Conservation (phyloP, 2,113 vertebrate genomes). For the Lampris incognitus region DNA sequence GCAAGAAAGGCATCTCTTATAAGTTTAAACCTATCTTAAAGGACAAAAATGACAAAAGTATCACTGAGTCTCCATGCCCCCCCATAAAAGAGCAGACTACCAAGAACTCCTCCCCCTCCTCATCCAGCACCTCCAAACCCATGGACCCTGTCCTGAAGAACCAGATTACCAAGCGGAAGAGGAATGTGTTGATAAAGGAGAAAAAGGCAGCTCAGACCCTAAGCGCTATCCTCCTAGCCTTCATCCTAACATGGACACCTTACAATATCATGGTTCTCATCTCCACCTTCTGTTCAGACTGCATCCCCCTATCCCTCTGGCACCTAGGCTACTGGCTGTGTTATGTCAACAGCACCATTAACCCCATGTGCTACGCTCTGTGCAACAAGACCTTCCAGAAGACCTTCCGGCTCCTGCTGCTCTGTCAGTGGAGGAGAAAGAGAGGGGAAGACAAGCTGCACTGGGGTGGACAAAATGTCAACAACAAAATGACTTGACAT, state of each 20-base stretch:
- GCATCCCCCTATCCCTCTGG: slow-evolving; percentile 94
- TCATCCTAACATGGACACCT: slow-evolving; percentile 98
- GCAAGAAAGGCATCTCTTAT: slow-evolving; percentile 90
- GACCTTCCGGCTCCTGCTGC: slow-evolving; percentile 95
- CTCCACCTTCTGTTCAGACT: slow-evolving; percentile 94
- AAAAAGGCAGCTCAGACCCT: slow-evolving; percentile 97
- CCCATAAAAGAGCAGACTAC: slow-evolving; percentile 79
- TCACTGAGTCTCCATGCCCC: slow-evolving; percentile 83
- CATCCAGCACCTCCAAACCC: slow-evolving; percentile 85
- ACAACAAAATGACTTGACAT: slow-evolving; percentile 73
- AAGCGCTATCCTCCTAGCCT: slow-evolving; percentile 96
- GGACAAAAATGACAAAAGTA: slow-evolving; percentile 82
- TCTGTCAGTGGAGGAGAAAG: slow-evolving; percentile 93
- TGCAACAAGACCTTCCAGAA: slow-evolving; percentile 99
- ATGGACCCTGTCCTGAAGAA: slow-evolving; percentile 89
- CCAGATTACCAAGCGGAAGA: slow-evolving; percentile 96
- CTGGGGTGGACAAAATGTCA: slow-evolving; percentile 87
- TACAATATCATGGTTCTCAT: slow-evolving; percentile 99
- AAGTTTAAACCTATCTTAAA: slow-evolving; percentile 90
- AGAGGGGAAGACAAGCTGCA: slow-evolving; percentile 88
- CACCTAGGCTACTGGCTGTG: slow-evolving; percentile 98
- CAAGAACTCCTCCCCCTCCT: slow-evolving; percentile 80
- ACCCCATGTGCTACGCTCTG: slow-evolving; percentile 98
- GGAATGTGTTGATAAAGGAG: slow-evolving; percentile 97
- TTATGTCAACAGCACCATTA: slow-evolving; percentile 98